phyloP scores from a whole-genome alignment of 2,797 vertebrate species.

The Spondyliosoma cantharus region DNA sequence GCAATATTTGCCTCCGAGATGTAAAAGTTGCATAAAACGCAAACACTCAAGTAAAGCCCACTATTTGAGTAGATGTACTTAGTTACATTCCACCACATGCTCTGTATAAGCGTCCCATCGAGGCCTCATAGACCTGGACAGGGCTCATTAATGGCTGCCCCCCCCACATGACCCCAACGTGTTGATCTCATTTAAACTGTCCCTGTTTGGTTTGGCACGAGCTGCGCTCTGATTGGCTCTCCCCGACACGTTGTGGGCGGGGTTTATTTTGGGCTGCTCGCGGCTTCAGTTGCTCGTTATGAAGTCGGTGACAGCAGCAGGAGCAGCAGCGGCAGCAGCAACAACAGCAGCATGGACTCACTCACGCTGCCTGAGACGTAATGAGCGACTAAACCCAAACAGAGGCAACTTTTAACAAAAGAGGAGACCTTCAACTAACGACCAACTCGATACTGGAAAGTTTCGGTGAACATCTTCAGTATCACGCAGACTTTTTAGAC shows the following conservation, averaged over 20 bases:
- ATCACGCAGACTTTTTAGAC: neutral
- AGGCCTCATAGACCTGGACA: too few relatives aligned
- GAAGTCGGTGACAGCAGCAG: slow-evolving; percentile 35
- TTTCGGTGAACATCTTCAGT: neutral
- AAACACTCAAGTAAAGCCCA: too few relatives aligned
- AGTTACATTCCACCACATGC: too few relatives aligned
- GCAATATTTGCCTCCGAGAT: too few relatives aligned
- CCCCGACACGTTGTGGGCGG: slow-evolving; percentile 61
- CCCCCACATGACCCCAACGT: too few relatives aligned
- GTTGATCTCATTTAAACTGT: slow-evolving; percentile 21
- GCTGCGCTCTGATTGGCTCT: slow-evolving; percentile 60
- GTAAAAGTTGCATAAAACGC: too few relatives aligned
- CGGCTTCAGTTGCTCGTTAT: neutral
- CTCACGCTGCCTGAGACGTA: neutral
- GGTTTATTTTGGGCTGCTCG: slow-evolving; percentile 14
- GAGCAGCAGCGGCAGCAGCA: too few relatives aligned
- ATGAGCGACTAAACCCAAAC: neutral
- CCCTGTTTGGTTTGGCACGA: slow-evolving; percentile 9
- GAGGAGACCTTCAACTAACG: neutral
- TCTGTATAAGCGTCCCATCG: too few relatives aligned
- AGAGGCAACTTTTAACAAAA: slow-evolving; percentile 16
- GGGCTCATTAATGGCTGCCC: neutral
- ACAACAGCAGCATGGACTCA: slow-evolving; percentile 40
- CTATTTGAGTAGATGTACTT: too few relatives aligned
- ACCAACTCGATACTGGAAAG: neutral